These are phyloP conservation scores for Calliphora vomitoria DNA, from an alignment of 2,888 invertebrate species.

Conservation along the genomic window DNA sequence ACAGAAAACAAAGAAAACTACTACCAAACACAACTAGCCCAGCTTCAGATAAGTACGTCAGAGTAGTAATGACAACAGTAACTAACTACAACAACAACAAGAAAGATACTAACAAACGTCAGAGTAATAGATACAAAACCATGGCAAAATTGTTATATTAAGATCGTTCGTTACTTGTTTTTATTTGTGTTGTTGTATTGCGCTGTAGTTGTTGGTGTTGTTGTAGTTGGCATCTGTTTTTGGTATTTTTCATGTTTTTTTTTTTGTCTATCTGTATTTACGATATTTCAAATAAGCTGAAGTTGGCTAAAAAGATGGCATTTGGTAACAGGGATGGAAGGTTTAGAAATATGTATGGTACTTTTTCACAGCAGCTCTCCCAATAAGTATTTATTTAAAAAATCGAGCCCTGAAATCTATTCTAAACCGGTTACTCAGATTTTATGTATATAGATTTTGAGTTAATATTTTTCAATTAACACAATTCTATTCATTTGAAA, in stretches of 20 bases:
- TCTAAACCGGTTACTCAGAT: too few species aligned
- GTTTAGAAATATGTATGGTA: neutral
- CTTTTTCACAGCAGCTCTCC: neutral
- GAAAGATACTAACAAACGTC: constrained; percentile 47
- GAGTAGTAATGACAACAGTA: constrained; percentile 38
- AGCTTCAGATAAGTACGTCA: constrained; percentile 37
- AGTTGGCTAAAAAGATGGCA: neutral
- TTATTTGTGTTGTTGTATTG: constrained; percentile 38
- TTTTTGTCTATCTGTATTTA: neutral
- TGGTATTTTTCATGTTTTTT: neutral
- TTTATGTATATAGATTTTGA: too few species aligned
- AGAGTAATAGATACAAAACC: constrained; percentile 22
- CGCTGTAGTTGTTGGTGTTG: too few species aligned
- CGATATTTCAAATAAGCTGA: neutral
- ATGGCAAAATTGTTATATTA: constrained; percentile 22
- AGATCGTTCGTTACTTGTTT: constrained; percentile 46
- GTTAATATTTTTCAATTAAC: too few species aligned
- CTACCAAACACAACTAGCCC: constrained; percentile 38
- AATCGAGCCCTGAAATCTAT: too few species aligned
- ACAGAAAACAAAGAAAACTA: constrained; percentile 22
- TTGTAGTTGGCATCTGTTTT: constrained; percentile 54
- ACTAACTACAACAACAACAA: constrained; percentile 3
- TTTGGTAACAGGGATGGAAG: neutral
- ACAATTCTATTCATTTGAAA: too few species aligned
- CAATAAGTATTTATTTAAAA: too few species aligned